These are phyloP conservation scores for Hippocampus mohnikei DNA, from an alignment of 2,113 vertebrate genomes.

Conservation along the genomic window DNA sequence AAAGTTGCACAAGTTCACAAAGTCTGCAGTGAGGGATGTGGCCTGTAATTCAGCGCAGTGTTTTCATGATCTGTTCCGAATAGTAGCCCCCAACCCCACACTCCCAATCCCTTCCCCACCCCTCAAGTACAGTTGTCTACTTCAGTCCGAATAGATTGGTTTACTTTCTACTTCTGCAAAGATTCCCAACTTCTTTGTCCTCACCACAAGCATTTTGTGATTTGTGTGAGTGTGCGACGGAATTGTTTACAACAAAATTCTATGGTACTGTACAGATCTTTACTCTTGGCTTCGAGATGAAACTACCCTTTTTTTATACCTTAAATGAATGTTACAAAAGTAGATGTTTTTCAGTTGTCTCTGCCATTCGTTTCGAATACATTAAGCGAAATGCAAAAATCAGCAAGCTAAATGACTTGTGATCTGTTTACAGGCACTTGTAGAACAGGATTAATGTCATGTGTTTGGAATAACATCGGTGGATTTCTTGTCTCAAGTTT, in stretches of 20 bases:
- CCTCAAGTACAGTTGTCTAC: conserved; percentile 1
- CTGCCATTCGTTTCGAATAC: conserved; percentile 11
- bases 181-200: neutral
- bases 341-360: conserved; percentile 22
- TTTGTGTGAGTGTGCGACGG: neutral
- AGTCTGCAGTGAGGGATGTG: neutral
- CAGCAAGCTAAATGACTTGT: neutral
- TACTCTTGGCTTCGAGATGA: conserved; percentile 44
- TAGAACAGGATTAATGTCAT: neutral
- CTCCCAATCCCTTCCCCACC: no score
- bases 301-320: conserved; percentile 49
- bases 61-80: conserved; percentile 13
- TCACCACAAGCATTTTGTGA: neutral
- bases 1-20: conserved; percentile 4
- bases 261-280: conserved; percentile 47
- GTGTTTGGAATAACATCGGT: neutral
- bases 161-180: neutral
- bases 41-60: conserved; percentile 10
- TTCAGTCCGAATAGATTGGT: neutral
- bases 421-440: conserved; percentile 18
- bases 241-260: conserved; percentile 60
- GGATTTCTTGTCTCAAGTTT: neutral
- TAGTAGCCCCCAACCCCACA: conserved; percentile 4
- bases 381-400: neutral
- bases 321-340: conserved; percentile 12